Conservation (phyloP, 1,140 invertebrate species). For the Hylaeus anthracinus region DNA sequence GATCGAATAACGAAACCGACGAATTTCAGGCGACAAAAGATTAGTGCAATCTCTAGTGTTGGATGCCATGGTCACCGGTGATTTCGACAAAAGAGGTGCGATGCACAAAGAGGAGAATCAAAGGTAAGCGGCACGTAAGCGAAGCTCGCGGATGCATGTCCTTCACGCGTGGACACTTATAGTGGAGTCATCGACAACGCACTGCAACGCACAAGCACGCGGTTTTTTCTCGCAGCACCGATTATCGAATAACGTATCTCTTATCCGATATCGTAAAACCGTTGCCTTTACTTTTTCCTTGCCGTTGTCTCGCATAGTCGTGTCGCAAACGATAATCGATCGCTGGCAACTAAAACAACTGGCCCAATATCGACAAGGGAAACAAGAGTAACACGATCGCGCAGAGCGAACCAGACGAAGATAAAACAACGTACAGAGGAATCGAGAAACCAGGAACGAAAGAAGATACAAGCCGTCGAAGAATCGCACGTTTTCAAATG, state of each 20-base stretch:
- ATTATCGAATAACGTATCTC: constrained; percentile 28
- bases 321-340: constrained; percentile 39
- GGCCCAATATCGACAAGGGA: neutral
- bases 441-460: neutral
- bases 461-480: neutral
- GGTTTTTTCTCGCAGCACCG: constrained; percentile 45
- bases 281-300: constrained; percentile 39
- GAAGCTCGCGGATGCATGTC: constrained; percentile 51
- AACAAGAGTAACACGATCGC: neutral
- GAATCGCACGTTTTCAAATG: neutral
- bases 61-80: constrained; percentile 90
- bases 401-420: neutral
- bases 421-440: neutral
- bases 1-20: too few relatives aligned
- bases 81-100: constrained; percentile 84
- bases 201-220: constrained; percentile 66
- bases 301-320: constrained; percentile 52
- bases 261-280: constrained; percentile 48
- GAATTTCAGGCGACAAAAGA: constrained; percentile 87
- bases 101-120: constrained; percentile 76
- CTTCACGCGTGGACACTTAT: constrained; percentile 37
- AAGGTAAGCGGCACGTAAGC: constrained; percentile 72
- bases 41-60: constrained; percentile 91
- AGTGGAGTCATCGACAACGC: constrained; percentile 50
- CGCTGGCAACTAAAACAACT: neutral